Conservation (phyloP, 2,888 invertebrate species). For the Sialis lutaria region DNA sequence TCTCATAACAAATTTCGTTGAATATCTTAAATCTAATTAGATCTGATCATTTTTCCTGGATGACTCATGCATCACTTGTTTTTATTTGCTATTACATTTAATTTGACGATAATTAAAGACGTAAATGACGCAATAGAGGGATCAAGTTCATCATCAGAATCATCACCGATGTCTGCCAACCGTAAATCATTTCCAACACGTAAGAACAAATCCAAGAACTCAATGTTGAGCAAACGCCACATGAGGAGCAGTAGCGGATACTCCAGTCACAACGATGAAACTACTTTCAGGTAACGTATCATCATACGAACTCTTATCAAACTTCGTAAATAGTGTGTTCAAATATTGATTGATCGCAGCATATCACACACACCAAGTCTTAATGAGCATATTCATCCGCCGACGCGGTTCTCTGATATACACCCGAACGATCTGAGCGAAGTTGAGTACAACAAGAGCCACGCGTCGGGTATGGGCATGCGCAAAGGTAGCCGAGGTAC, state of each 20-base stretch:
- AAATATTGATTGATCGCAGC: constrained; percentile 26
- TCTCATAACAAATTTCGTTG: too few species aligned
- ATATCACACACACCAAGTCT: constrained; percentile 65
- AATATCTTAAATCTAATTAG: too few species aligned
- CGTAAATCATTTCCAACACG: constrained; percentile 52
- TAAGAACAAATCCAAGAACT: constrained; percentile 43
- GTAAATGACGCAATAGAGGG: constrained; percentile 35
- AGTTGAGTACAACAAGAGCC: constrained; percentile 26
- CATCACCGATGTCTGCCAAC: constrained; percentile 42
- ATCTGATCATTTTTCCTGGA: too few species aligned
- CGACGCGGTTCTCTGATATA: constrained; percentile 68
- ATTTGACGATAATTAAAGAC: neutral
- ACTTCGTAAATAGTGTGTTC: neutral
- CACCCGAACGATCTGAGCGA: constrained; percentile 26
- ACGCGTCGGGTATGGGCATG: constrained; percentile 25
- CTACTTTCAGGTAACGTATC: constrained; percentile 51
- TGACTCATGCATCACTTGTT: too few species aligned
- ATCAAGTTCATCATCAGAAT: constrained; percentile 63
- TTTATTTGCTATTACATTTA: too few species aligned
- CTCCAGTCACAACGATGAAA: constrained; percentile 71
- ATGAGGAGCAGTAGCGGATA: constrained; percentile 66
- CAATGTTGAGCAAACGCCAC: constrained; percentile 43
- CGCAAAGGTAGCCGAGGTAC: constrained; percentile 24
- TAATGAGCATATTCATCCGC: constrained; percentile 72
- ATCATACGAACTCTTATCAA: constrained; percentile 7